Base-by-base conservation (phyloP, 2,888 invertebrate species). In the Abrostola tripartita region DNA sequence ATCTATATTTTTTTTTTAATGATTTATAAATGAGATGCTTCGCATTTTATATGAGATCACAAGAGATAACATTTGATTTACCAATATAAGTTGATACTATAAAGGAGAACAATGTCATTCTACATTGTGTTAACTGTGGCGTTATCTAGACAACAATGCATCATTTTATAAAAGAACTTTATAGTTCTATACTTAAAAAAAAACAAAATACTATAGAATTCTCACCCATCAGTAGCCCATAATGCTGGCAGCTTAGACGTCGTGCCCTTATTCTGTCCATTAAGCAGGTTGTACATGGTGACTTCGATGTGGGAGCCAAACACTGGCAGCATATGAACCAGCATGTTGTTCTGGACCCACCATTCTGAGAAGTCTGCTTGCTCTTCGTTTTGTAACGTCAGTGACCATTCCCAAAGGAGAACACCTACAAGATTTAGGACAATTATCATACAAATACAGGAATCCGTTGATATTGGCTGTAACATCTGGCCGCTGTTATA, bases 361-460 rank as follows among this genome's bases (percentile, higher is more conserved):
- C 96, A 96, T 65, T 95, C 91, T 0, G 95, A 94, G 65, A 91
- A 87, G 11, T 94, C 91, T 0, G 95, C 92, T 5, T 83, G 82
- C 0, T 90, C 87, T 0, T 90, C 89, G 53, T 92, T 89, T 59
- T 94, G 90, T 6, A 95, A 85, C 0, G 88, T 88, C n/a, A 96
- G 78, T 0, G 96, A 96, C 98, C 98, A 98, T 88, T 98, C 97
- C 94, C 96, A 97, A n/a, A 96, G 88, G 5, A 97, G 92, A 47
- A 96, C 91, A 14, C 96, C 95, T 95, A 72, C 8, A 47, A 37
- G 1, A 24, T 37, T 38, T 0, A 40, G n/a, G 41, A 12, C 10
- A 44, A 10, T 51, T 9, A 4, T 24, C 24, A 24, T 24, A 1
- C 24, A 14, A 14, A 5, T 47, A 44, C 24, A 24, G 24, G 24